phyloP scores from a whole-genome alignment of 2,113 vertebrate genomes.

The Cricetomys ansorgei region DNA sequence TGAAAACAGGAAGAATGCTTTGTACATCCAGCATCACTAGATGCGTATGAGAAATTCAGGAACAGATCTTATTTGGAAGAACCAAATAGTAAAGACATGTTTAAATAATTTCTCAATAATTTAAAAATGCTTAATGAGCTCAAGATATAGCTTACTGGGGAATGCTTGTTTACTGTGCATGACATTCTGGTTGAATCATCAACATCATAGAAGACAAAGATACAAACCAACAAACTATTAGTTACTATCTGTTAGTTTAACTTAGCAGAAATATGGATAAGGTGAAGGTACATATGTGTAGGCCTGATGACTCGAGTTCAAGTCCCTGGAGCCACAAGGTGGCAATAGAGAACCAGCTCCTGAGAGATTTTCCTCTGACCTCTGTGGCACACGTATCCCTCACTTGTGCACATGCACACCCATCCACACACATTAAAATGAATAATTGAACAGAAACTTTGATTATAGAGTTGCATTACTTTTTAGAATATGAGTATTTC shows the following conservation, averaged over 20 bases:
- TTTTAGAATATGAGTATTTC: slow-evolving; percentile 30
- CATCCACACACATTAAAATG: not conserved
- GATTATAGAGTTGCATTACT: not conserved
- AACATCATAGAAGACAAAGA: not conserved
- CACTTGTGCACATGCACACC: not conserved
- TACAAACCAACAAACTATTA: not conserved
- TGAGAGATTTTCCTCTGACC: not conserved
- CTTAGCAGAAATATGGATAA: not conserved
- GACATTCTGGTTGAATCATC: not conserved
- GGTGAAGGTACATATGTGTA: not conserved
- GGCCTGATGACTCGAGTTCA: not conserved
- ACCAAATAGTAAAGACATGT: not conserved
- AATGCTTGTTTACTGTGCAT: not conserved
- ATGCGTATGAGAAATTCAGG: not conserved
- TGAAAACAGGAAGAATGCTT: not conserved
- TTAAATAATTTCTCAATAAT: not conserved
- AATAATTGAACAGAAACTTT: not conserved
- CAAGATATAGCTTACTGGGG: not conserved
- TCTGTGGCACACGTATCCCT: not conserved
- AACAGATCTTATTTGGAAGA: not conserved
- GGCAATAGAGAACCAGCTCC: not conserved
- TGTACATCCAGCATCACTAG: not conserved
- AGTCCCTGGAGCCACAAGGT: not conserved
- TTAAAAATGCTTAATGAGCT: not conserved
- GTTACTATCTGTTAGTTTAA: slow-evolving; percentile 39